Evolutionary conservation across 2,888 invertebrate species (phyloP).

Genomic region (Dexiosoma caninum): DNA sequence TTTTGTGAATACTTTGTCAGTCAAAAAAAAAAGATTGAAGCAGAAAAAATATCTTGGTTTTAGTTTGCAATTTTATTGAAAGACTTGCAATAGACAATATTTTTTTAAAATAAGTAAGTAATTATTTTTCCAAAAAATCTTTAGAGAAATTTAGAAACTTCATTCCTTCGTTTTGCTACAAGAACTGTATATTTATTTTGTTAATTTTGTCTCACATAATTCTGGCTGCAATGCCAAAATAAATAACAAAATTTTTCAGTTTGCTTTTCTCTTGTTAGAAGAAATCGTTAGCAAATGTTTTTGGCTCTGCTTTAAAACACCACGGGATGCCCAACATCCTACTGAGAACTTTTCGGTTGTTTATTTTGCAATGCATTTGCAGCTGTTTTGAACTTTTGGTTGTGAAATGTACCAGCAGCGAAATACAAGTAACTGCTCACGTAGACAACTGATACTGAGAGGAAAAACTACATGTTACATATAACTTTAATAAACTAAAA

Average conservation of each 20-base stretch:
- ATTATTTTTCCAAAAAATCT: no score
- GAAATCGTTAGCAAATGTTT: slow-evolving; percentile 34
- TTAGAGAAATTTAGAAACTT: background rate
- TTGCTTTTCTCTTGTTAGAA: background rate
- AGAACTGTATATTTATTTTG: background rate
- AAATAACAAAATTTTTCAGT: slow-evolving; percentile 8
- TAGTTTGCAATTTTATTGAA: no score
- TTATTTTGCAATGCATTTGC: slow-evolving; percentile 27
- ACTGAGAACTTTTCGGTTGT: slow-evolving; percentile 53
- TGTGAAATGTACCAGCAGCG: background rate
- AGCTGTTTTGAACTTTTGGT: slow-evolving; percentile 45
- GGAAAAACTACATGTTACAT: no score
- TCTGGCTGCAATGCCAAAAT: background rate
- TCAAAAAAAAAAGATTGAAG: no score
- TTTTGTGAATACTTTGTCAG: no score
- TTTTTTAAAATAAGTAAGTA: no score
- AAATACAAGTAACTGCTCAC: background rate
- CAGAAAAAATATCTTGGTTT: no score
- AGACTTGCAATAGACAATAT: no score
- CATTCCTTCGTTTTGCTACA: no score
- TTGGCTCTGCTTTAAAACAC: slow-evolving; percentile 36
- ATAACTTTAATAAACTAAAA: slow-evolving; percentile 11
- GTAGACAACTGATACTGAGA: background rate
- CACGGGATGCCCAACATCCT: slow-evolving; percentile 49
- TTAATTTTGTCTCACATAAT: background rate